Base-by-base conservation (phyloP, 1,140 invertebrate genomes). In the Rhizoglyphus robini region DNA sequence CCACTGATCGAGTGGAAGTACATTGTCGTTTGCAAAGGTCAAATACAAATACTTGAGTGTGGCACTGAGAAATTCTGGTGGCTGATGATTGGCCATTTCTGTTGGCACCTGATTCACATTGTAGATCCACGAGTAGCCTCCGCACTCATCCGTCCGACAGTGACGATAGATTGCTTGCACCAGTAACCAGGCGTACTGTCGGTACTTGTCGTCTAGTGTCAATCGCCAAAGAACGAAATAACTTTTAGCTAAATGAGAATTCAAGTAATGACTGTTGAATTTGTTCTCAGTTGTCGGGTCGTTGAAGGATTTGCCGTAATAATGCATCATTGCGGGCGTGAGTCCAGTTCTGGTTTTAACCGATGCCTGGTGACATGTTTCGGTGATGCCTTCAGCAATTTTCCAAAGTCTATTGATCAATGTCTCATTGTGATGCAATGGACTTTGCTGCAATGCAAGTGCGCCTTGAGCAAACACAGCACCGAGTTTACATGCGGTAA, bases 151-250 rank as follows among this genome's bases (percentile, higher is more conserved):
- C 30, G 88, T 88, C 69, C 88, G 82, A 74, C 94, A 98, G 76
- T 96, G 81, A 74, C 88, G 92, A 76, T 98, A 92, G 64, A 99
- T 76, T 0, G 94, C 92, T 83, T 90, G 82, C 0, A 90, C 88
- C 31, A 88, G 90, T 74, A 96, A 89, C 95, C 95, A 99, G 2
- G 88, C 94, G 94, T 94, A 98, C 66, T 98, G 91, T 67, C 94
- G 80, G 76, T 97, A 97, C 74, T 92, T 95, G 65, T 86, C 86
- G 73, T 99, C 88, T 74, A 96, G 92, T 31, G 96, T 98, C 25
- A 96, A 77, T 65, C 94, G 81, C 89, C 93, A 98, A 79, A 98
- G 81, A 70, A 94, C 84, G 77, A 97, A 97, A 78, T 96, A 96
- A 58, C 89, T 90, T 78, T 99, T 95, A 70, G 98, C 83, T 11